Evolutionary conservation across 2,888 invertebrate species (phyloP).

Genomic region (Labia minor): DNA sequence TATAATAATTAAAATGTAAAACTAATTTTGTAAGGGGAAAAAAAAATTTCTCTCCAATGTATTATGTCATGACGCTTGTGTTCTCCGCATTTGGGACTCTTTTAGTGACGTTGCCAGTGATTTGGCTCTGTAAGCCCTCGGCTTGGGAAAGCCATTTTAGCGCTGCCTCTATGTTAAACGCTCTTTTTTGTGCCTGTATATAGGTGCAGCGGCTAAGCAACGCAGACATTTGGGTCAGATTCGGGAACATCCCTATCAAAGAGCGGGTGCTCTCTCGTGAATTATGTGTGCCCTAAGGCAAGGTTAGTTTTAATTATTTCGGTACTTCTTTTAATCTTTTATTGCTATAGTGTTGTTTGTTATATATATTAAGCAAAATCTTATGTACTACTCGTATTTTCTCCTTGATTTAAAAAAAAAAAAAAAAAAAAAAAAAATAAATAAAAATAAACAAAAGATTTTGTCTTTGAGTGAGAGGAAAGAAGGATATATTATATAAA

Average conservation of each 20-base stretch:
- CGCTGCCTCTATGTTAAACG: background rate
- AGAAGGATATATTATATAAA: slow-evolving; percentile 3
- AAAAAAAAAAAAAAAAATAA: no score
- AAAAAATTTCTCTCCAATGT: slow-evolving; percentile 3
- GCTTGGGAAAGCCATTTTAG: background rate
- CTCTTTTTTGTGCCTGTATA: slow-evolving; percentile 30
- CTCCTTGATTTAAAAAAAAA: background rate
- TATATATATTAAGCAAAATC: slow-evolving; percentile 23
- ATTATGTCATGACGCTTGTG: background rate
- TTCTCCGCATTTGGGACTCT: background rate
- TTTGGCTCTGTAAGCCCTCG: slow-evolving; percentile 1
- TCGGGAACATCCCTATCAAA: slow-evolving; percentile 97
- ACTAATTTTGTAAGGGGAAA: slow-evolving; percentile 15
- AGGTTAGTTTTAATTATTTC: slow-evolving; percentile 37
- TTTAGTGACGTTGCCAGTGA: background rate
- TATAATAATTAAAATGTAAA: slow-evolving; percentile 19
- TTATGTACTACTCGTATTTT: background rate
- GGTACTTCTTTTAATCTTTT: slow-evolving; percentile 22
- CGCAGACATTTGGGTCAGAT: slow-evolving; percentile 74
- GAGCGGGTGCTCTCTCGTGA: slow-evolving; percentile 73
- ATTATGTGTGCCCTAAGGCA: slow-evolving; percentile 35
- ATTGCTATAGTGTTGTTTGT: slow-evolving; percentile 23
- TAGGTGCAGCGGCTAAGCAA: slow-evolving; percentile 79
- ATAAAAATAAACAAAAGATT: slow-evolving; percentile 1
- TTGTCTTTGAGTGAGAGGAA: slow-evolving; percentile 14